Conservation (phyloP, 1,140 invertebrate genomes). For the Holcopasites calliopsidis region DNA sequence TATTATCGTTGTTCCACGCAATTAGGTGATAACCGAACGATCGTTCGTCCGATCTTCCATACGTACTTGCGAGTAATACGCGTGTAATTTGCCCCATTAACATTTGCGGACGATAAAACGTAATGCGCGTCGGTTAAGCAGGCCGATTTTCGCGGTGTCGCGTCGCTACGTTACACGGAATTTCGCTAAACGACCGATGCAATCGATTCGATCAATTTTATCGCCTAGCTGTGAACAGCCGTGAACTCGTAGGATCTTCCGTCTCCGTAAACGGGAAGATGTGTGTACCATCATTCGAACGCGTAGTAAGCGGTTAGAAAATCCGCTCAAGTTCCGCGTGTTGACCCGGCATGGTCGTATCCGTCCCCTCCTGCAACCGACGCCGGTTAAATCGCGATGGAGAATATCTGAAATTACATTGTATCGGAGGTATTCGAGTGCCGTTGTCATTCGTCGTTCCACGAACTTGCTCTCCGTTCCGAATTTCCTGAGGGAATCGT, state of each 20-base stretch:
- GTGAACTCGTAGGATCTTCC: too few species aligned
- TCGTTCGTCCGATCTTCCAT: not conserved
- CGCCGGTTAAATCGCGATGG: constrained; percentile 27
- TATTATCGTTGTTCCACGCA: not conserved
- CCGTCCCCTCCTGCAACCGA: constrained; percentile 33
- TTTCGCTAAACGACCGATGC: not conserved
- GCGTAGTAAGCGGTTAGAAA: not conserved
- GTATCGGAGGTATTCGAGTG: constrained; percentile 10
- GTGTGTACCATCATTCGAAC: not conserved
- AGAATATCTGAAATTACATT: not conserved
- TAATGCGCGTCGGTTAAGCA: not conserved
- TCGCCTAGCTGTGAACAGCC: too few species aligned
- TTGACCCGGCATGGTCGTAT: constrained; percentile 30
- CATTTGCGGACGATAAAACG: not conserved
- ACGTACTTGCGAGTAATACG: too few species aligned
- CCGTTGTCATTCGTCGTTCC: not conserved
- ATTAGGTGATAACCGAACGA: not conserved
- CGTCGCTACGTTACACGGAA: too few species aligned
- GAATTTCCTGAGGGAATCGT: not conserved
- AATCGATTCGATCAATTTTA: constrained; percentile 3
- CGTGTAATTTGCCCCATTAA: too few species aligned
- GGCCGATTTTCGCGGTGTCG: too few species aligned
- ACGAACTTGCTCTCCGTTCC: not conserved
- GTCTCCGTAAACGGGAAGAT: too few species aligned
- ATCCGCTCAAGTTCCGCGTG: constrained; percentile 20